Evolutionary conservation across 1,140 invertebrate genomes (phyloP).

Genomic region (Tetragonula clypearis): DNA sequence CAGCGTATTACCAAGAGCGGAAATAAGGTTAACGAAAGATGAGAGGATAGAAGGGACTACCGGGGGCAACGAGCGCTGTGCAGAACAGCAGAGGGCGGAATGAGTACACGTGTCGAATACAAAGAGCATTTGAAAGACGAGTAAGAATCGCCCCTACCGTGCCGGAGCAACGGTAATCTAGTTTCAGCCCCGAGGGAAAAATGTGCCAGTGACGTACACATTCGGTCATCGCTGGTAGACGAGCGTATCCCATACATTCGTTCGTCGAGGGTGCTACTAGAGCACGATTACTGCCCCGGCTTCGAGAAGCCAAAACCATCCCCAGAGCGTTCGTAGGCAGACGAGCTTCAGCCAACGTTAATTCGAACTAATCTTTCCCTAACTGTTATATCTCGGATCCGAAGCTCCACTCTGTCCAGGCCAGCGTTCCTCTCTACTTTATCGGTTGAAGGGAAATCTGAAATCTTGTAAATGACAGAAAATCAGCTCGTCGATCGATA

Average conservation of each 20-base stretch:
- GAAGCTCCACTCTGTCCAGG: background rate
- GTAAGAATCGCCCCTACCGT: conserved; percentile 72
- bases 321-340: conserved; percentile 3
- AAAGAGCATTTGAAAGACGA: conserved; percentile 63
- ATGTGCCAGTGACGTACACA: conserved; percentile 74
- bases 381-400: conserved; percentile 43
- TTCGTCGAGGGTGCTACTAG: conserved; percentile 33
- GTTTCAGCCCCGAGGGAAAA: conserved; percentile 69
- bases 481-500: too few species aligned
- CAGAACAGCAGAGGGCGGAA: background rate
- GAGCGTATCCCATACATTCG: conserved; percentile 3
- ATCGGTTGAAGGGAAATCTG: background rate
- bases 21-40: conserved; percentile 31
- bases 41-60: background rate
- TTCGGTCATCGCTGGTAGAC: conserved; percentile 35
- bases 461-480: background rate
- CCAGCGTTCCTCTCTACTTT: background rate
- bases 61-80: background rate
- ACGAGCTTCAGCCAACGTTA: conserved; percentile 21
- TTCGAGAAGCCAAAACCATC: conserved; percentile 39
- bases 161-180: conserved; percentile 75
- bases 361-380: conserved; percentile 51
- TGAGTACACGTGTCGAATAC: conserved; percentile 57
- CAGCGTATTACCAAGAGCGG: conserved; percentile 27
- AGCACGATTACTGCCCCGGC: conserved; percentile 23